Conservation (phyloP, 2,888 invertebrate genomes). For the Drosophila peninsularis region DNA sequence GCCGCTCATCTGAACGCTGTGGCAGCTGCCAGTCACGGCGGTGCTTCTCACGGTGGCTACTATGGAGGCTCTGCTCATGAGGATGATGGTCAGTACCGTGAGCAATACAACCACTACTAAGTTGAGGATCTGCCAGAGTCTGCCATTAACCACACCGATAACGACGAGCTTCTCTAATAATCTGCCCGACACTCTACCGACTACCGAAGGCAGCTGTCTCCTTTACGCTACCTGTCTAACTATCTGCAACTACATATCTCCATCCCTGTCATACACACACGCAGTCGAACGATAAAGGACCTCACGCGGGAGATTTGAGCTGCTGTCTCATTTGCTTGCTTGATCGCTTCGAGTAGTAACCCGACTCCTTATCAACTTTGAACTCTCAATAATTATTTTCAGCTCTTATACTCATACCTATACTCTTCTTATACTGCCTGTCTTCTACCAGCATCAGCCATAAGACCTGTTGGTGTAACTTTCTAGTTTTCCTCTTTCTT, state of each 20-base stretch:
- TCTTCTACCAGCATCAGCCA: slow-evolving; percentile 15
- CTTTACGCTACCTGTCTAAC: slow-evolving; percentile 15
- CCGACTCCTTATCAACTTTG: slow-evolving; percentile 4
- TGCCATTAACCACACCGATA: slow-evolving; percentile 35
- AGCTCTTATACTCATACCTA: slow-evolving; percentile 1
- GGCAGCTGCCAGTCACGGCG: slow-evolving; percentile 82
- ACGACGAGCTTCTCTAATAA: slow-evolving; percentile 49
- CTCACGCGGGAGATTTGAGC: slow-evolving; percentile 65
- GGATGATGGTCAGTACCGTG: slow-evolving; percentile 81
- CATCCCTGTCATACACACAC: slow-evolving; percentile 28
- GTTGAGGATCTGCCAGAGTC: slow-evolving; percentile 24
- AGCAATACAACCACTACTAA: slow-evolving; percentile 76
- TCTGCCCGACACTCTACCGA: slow-evolving; percentile 54
- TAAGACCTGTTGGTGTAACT: no score
- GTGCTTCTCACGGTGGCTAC: slow-evolving; percentile 63
- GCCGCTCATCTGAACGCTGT: slow-evolving; percentile 84
- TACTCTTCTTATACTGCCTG: slow-evolving; percentile 15
- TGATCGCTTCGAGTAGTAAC: slow-evolving; percentile 6
- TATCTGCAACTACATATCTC: slow-evolving; percentile 33
- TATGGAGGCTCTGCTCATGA: slow-evolving; percentile 71
- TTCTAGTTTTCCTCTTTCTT: slow-evolving; percentile 19
- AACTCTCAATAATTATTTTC: slow-evolving; percentile 5
- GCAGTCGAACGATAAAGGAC: slow-evolving; percentile 34
- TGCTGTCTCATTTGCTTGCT: slow-evolving; percentile 58
- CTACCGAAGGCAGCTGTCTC: slow-evolving; percentile 50